These are phyloP conservation scores for Sinopyrophorus schimmeli DNA, from an alignment of 2,888 invertebrate species.

Conservation along the genomic window DNA sequence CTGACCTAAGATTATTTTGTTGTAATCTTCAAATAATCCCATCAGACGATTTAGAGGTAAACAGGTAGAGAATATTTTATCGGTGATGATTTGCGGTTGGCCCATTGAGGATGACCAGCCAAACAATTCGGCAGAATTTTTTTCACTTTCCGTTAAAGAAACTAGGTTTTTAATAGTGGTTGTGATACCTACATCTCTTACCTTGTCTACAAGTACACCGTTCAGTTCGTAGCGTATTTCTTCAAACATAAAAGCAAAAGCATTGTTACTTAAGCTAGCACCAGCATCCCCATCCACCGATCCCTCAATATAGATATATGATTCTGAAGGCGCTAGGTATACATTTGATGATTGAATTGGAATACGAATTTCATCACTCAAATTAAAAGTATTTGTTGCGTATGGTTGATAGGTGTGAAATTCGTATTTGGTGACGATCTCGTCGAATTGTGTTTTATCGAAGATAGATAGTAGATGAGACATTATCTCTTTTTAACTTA, in stretches of 20 bases:
- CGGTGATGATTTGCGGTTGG: neutral
- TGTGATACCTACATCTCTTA: conserved; percentile 3
- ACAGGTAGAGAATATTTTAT: conserved; percentile 5
- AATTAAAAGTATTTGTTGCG: neutral
- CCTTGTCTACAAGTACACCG: neutral
- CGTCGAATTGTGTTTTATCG: too few relatives aligned
- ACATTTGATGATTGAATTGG: conserved; percentile 1
- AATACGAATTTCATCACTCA: conserved; percentile 12
- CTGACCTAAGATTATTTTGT: neutral
- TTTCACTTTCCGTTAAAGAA: neutral
- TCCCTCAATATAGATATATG: conserved; percentile 1
- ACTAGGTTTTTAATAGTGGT: neutral
- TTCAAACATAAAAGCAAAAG: neutral
- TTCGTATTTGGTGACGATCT: too few relatives aligned
- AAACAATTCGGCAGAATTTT: neutral
- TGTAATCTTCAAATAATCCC: conserved; percentile 12
- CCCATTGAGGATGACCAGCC: neutral
- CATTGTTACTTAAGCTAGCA: neutral
- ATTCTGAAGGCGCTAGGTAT: neutral
- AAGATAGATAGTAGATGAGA: neutral
- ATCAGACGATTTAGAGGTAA: conserved; percentile 8
- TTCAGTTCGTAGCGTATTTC: conserved; percentile 14
- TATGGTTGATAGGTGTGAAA: conserved; percentile 7
- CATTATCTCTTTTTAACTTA: neutral
- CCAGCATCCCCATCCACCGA: neutral